Conservation (phyloP, 1,140 invertebrate species). For the Drosophila serrata region DNA sequence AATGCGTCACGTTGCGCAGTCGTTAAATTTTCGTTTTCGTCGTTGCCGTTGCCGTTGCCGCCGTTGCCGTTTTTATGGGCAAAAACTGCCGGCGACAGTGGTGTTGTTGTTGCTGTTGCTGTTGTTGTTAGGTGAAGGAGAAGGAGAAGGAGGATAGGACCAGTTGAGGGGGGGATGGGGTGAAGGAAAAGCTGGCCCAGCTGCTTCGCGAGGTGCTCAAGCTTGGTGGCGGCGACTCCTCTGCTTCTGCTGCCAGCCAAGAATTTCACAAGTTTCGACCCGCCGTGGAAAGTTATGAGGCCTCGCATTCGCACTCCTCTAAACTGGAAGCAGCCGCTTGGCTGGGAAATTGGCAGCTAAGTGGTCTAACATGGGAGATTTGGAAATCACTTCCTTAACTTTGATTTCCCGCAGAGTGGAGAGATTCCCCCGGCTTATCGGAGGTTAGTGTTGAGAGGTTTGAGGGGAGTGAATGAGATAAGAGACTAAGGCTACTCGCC, state of each 20-base stretch:
- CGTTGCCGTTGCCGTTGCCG: conserved; percentile 52
- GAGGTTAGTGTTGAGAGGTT: no score
- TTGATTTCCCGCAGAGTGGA: conserved; percentile 28
- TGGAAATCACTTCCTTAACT: conserved; percentile 38
- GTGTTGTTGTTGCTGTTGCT: conserved; percentile 12
- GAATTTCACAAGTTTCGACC: conserved; percentile 70
- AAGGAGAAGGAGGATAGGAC: conserved; percentile 9
- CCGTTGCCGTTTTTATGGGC: conserved; percentile 76
- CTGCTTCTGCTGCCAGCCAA: conserved; percentile 66
- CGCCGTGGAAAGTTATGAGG: conserved; percentile 70
- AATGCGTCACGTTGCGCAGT: conserved; percentile 83
- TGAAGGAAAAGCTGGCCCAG: conserved; percentile 53
- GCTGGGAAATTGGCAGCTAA: conserved; percentile 42
- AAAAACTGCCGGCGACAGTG: conserved; percentile 66
- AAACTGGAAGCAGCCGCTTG: conserved; percentile 52
- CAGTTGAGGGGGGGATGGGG: conserved; percentile 10
- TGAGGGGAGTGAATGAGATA: conserved; percentile 18
- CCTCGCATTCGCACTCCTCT: conserved; percentile 29
- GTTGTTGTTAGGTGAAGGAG: conserved; percentile 25
- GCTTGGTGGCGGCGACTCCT: conserved; percentile 44
- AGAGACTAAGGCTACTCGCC: conserved; percentile 6
- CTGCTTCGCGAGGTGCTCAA: conserved; percentile 60
- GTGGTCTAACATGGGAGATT: conserved; percentile 40
- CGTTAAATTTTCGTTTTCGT: conserved; percentile 83
- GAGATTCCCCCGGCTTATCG: conserved; percentile 17